A percentile compares a stretch with the other conserved stretches of the same genome.
Evolutionary conservation across 2,888 invertebrate species (phyloP).

Genomic region (Parnassius glacialis): DNA sequence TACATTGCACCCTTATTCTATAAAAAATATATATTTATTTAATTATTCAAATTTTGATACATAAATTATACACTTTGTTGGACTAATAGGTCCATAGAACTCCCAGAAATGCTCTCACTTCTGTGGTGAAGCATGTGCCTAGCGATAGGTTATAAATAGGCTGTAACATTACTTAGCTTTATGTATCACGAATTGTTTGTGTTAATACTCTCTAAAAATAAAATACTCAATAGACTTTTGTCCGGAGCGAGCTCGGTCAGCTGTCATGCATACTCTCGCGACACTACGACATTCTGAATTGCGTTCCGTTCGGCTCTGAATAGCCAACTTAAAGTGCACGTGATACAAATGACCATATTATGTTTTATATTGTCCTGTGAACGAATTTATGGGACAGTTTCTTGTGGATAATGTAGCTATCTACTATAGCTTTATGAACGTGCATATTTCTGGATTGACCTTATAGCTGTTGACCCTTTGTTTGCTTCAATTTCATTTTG

Average conservation of each 20-base stretch:
- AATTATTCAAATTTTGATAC: too few relatives aligned
- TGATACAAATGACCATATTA: constrained; percentile 21
- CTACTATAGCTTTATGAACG: background rate
- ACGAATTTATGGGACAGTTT: constrained; percentile 6
- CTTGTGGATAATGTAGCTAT: constrained; percentile 2
- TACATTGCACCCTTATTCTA: too few relatives aligned
- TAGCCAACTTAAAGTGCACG: background rate
- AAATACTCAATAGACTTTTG: background rate
- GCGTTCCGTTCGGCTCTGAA: background rate
- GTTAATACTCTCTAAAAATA: background rate
- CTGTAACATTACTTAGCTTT: too few relatives aligned
- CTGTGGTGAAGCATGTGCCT: too few relatives aligned
- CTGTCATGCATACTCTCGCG: background rate
- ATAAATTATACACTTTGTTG: too few relatives aligned
- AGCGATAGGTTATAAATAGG: too few relatives aligned
- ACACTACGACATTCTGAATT: background rate
- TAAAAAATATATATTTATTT: too few relatives aligned
- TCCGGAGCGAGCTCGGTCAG: background rate
- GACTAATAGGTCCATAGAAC: too few relatives aligned
- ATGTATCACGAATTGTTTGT: too few relatives aligned
- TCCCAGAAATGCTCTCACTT: too few relatives aligned
- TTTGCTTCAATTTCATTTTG: too few relatives aligned
- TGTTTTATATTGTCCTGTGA: background rate
- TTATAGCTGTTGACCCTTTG: background rate
- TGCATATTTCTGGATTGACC: background rate